phyloP scores from a whole-genome alignment of 2,797 vertebrate genomes.

The Huso huso region DNA sequence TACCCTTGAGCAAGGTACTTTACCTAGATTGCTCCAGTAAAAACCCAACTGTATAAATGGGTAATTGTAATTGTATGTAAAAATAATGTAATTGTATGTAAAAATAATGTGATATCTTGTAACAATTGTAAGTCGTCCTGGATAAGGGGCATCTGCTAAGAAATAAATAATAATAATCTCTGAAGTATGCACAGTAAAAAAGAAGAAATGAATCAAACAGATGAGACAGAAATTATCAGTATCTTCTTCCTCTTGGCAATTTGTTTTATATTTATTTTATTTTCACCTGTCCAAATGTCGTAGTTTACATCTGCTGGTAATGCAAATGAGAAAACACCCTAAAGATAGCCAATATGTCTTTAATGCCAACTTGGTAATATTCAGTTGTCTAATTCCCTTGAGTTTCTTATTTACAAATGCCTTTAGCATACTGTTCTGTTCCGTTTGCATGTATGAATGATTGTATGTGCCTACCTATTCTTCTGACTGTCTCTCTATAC shows the following conservation, averaged over 20 bases:
- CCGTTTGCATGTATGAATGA: no score
- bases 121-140: no score
- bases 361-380: not conserved
- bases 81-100: no score
- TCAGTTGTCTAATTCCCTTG: not conserved
- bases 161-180: constrained; percentile 24
- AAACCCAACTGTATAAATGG: no score
- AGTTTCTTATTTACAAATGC: no score
- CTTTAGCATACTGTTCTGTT: no score
- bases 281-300: not conserved
- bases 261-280: not conserved
- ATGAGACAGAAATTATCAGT: constrained; percentile 30
- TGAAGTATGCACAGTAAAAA: constrained; percentile 38
- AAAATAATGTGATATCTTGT: no score
- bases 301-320: not conserved
- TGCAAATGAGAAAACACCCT: not conserved
- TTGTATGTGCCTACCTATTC: no score
- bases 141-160: not conserved
- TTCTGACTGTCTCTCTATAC: no score
- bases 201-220: constrained; percentile 46
- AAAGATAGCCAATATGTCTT: not conserved
- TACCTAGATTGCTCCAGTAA: no score
- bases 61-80: no score
- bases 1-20: no score
- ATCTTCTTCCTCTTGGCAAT: constrained; percentile 33